These are phyloP conservation scores for Zoanthus solanderi DNA, from an alignment of 92 coral and sea anemone species.

Conservation along the genomic window DNA sequence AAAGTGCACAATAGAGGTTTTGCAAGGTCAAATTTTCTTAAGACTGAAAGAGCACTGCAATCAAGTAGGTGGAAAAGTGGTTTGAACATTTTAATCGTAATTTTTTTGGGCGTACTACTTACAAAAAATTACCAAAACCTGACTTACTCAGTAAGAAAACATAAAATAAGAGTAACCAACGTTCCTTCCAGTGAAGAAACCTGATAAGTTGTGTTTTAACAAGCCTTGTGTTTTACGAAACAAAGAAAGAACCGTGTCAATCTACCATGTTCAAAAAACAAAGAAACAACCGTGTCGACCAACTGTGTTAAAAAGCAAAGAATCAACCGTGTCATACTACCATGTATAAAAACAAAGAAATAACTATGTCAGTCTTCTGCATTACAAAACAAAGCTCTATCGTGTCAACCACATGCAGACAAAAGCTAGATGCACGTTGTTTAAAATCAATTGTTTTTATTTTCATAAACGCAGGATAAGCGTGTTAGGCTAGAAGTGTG, in stretches of 20 bases:
- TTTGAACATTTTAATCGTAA: conserved; percentile 2
- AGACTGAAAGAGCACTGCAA: conserved; percentile 8
- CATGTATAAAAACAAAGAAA: too few relatives aligned
- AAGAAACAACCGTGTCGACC: background rate
- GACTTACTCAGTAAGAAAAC: conserved; percentile 9
- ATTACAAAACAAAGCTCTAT: background rate
- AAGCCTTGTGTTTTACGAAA: too few relatives aligned
- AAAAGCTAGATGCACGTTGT: conserved; percentile 17
- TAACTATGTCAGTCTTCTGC: too few relatives aligned
- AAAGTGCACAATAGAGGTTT: background rate
- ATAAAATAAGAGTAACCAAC: background rate
- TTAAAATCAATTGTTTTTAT: conserved; percentile 19
- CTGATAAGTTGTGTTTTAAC: too few relatives aligned
- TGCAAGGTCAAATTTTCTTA: conserved; percentile 1
- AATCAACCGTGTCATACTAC: background rate
- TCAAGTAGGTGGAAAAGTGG: background rate
- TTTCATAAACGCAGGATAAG: background rate
- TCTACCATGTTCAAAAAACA: background rate
- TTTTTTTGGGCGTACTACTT: background rate
- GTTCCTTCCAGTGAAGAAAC: too few relatives aligned
- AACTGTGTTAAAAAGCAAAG: too few relatives aligned
- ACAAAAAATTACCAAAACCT: conserved; percentile 4
- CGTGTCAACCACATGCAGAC: conserved; percentile 11
- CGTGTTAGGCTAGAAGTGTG: too few relatives aligned
- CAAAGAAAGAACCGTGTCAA: too few relatives aligned